phyloP scores from a whole-genome alignment of 1,140 invertebrate genomes.

The Bathynomus jamesi region DNA sequence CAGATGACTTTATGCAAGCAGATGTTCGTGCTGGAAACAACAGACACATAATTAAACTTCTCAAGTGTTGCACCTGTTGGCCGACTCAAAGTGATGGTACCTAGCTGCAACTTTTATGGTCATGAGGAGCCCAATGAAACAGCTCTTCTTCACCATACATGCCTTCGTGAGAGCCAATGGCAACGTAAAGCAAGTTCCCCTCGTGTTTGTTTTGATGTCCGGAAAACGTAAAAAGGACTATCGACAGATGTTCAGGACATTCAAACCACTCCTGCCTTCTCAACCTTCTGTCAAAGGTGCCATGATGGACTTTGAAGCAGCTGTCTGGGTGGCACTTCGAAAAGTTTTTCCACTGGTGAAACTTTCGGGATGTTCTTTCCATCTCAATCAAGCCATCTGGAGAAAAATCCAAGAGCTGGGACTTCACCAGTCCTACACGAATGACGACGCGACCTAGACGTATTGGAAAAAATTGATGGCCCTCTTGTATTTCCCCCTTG shows the following conservation, averaged over 20 bases:
- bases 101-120: constrained; percentile 8
- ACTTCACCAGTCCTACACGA: no score
- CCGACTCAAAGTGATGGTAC: neutral
- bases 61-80: constrained; percentile 1
- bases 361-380: neutral
- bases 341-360: neutral
- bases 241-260: neutral
- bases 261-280: neutral
- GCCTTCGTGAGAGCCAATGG: neutral
- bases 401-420: constrained; percentile 4
- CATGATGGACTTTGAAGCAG: constrained; percentile 3
- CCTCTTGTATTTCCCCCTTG: no score
- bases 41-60: neutral
- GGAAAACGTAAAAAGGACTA: constrained; percentile 1
- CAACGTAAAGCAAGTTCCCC: constrained; percentile 9
- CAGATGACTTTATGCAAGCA: constrained; percentile 1
- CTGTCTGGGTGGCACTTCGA: neutral
- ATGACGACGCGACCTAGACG: no score
- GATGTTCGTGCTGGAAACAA: neutral
- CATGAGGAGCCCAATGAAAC: neutral
- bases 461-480: no score
- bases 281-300: neutral
- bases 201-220: constrained; percentile 3
- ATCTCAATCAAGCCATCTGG: constrained; percentile 6
- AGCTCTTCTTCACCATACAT: neutral